Conservation (phyloP, 2,888 invertebrate species). For the Frankliniella intonsa region DNA sequence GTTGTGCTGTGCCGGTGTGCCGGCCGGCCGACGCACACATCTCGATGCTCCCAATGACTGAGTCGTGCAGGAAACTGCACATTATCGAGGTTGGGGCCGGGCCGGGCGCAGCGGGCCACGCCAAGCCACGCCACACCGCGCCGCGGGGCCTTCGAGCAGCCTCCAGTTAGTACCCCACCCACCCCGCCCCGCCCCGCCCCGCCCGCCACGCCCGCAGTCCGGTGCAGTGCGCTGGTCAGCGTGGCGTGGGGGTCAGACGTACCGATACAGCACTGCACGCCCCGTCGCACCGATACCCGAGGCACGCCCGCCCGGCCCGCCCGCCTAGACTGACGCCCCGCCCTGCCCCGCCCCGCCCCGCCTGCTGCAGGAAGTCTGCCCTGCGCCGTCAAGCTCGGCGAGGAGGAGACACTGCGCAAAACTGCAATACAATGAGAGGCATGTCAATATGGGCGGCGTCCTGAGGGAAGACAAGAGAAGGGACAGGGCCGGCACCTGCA, state of each 20-base stretch:
- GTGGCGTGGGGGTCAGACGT: not conserved
- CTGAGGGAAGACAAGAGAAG: too few species aligned
- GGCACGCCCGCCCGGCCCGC: not conserved
- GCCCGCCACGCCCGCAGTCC: not conserved
- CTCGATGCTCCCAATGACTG: conserved; percentile 15
- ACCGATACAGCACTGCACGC: not conserved
- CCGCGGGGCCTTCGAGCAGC: not conserved
- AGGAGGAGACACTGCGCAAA: too few species aligned
- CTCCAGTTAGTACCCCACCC: not conserved
- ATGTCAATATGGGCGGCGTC: too few species aligned
- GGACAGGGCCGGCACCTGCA: too few species aligned
- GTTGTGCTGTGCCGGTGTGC: too few species aligned
- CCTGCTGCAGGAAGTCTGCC: too few species aligned
- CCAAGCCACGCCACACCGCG: not conserved
- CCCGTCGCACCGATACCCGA: too few species aligned
- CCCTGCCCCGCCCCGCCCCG: too few species aligned
- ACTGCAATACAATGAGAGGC: too few species aligned
- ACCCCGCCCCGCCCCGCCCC: not conserved
- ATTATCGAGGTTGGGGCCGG: conserved; percentile 5
- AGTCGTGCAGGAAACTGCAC: conserved; percentile 24
- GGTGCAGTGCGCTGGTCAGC: not conserved
- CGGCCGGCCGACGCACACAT: too few species aligned
- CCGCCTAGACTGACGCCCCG: not conserved
- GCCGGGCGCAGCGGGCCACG: not conserved
- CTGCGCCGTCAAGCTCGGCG: too few species aligned